phyloP scores from a whole-genome alignment of 2,888 invertebrate species.

The Hypercompe scribonia region DNA sequence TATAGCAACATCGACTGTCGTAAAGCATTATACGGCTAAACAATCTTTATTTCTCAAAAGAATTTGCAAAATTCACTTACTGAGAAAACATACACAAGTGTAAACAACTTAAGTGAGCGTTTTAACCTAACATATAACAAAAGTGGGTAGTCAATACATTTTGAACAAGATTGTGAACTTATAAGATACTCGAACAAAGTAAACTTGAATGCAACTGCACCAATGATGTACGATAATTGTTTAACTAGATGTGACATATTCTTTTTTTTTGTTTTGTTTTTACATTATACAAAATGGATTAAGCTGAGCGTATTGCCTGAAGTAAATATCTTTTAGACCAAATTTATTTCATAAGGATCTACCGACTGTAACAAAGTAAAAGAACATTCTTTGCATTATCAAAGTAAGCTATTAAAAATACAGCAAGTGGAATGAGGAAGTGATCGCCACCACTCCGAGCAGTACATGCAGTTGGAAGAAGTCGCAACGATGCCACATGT shows the following conservation, averaged over 20 bases:
- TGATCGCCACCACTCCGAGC: neutral
- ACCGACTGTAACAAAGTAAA: slow-evolving; percentile 15
- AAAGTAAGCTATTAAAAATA: slow-evolving; percentile 21
- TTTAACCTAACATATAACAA: too few relatives aligned
- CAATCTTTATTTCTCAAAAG: too few relatives aligned
- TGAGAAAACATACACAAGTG: too few relatives aligned
- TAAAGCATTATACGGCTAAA: slow-evolving; percentile 2
- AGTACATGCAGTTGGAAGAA: neutral
- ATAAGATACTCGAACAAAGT: too few relatives aligned
- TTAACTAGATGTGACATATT: too few relatives aligned
- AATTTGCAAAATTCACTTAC: too few relatives aligned
- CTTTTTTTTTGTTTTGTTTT: too few relatives aligned
- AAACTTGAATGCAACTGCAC: too few relatives aligned
- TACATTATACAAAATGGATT: slow-evolving; percentile 6
- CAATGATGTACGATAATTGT: too few relatives aligned
- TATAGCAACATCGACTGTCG: neutral
- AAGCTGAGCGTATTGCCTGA: neutral
- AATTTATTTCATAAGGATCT: slow-evolving; percentile 12
- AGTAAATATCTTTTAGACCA: slow-evolving; percentile 2
- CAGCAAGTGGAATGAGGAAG: slow-evolving; percentile 12
- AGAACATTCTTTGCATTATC: slow-evolving; percentile 17
- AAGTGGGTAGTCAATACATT: too few relatives aligned
- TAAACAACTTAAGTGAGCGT: too few relatives aligned
- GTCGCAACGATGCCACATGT: neutral
- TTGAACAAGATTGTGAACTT: too few relatives aligned